A percentile compares a stretch with the other conserved stretches of the same genome.
phyloP scores from a whole-genome alignment of 2,113 vertebrate species.

The Leptobrachium ailaonicum region DNA sequence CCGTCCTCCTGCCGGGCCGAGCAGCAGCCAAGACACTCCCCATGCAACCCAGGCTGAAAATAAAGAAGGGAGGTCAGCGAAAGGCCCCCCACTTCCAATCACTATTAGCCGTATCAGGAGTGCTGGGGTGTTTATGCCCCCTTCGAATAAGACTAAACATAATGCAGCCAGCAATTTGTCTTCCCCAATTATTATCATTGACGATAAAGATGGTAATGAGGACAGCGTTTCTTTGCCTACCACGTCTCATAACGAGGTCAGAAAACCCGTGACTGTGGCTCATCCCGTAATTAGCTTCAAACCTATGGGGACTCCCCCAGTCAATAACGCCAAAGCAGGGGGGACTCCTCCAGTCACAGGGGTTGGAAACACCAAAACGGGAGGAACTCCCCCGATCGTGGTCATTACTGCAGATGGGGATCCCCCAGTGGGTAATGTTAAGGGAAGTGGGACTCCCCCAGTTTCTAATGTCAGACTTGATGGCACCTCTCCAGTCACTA shows the following conservation, averaged over 20 bases:
- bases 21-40: not conserved
- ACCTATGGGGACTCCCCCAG: not conserved
- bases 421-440: not conserved
- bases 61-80: not conserved
- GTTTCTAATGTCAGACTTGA: not conserved
- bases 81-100: not conserved
- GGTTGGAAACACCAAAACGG: not conserved
- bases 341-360: not conserved
- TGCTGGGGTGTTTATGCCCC: conserved; percentile 9
- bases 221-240: not conserved
- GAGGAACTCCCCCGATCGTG: not conserved
- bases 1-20: not conserved
- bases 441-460: not conserved
- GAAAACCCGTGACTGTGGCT: not conserved
- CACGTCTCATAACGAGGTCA: not conserved
- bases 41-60: not conserved
- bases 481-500: not conserved
- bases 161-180: not conserved
- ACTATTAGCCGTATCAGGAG: conserved; percentile 28
- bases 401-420: not conserved
- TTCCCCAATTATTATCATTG: conserved; percentile 29
- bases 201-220: conserved; percentile 14
- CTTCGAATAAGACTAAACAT: not conserved
- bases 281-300: not conserved
- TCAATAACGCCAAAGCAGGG: too few species aligned